Percentiles rank a stretch among this genome's conserved stretches.
Evolutionary conservation across 2,113 vertebrate genomes (phyloP).

Genomic region (Malurus cyaneus): DNA sequence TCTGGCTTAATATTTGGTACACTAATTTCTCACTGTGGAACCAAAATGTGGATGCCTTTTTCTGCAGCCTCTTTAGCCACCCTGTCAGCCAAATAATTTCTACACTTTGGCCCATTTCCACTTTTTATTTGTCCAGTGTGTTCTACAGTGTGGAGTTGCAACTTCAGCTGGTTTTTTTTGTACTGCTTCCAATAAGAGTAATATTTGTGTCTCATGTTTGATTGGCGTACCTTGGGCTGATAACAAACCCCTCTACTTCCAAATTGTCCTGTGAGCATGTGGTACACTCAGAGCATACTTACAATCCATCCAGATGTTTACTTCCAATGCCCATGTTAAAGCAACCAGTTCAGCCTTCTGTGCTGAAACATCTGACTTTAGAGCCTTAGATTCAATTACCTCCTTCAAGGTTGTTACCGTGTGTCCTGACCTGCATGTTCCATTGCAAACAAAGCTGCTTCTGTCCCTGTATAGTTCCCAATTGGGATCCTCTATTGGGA

Average conservation of each 20-base stretch:
- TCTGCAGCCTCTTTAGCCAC: not conserved
- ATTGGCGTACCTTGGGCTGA: not conserved
- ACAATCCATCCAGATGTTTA: not conserved
- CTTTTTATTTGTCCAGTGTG: not conserved
- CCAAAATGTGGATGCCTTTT: not conserved
- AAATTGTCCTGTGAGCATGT: not conserved
- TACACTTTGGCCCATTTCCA: not conserved
- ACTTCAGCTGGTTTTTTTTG: not conserved
- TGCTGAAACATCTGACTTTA: not conserved
- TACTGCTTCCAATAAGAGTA: not conserved
- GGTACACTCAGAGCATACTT: not conserved
- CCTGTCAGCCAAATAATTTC: not conserved
- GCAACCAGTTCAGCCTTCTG: not conserved
- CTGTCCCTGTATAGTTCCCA: not conserved
- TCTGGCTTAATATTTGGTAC: not conserved
- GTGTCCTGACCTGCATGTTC: not conserved
- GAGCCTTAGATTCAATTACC: not conserved
- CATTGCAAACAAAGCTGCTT: not conserved
- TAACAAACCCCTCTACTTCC: not conserved
- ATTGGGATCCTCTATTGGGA: not conserved
- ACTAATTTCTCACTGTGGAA: rapidly evolving
- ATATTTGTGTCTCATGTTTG: not conserved
- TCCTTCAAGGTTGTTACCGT: not conserved
- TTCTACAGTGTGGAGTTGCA: not conserved
- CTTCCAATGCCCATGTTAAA: not conserved